Percentiles rank a stretch among this genome's conserved stretches.
These are phyloP conservation scores for Nebria ingens DNA, from an alignment of 1,140 invertebrate species.

Conservation along the genomic window DNA sequence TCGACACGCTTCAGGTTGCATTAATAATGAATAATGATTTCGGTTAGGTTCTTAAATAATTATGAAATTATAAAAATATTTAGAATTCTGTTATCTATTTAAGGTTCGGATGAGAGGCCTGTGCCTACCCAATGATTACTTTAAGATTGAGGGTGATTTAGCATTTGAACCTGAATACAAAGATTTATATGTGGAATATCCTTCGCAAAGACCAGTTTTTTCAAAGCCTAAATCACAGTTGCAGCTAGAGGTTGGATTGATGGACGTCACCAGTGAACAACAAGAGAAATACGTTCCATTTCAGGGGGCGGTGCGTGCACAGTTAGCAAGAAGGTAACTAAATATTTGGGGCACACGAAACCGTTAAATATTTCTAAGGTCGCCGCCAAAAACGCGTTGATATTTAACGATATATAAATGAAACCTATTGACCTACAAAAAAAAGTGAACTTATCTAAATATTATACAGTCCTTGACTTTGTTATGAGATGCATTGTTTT, in stretches of 20 bases:
- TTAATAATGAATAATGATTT: neutral
- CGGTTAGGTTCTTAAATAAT: constrained; percentile 1
- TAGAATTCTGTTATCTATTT: neutral
- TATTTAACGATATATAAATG: neutral
- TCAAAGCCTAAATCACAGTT: neutral
- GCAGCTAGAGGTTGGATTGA: neutral
- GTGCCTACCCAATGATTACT: constrained; percentile 13
- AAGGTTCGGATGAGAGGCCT: constrained; percentile 1
- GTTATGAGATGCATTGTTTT: too few species aligned
- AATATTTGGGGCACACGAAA: neutral
- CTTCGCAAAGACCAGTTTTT: constrained; percentile 9
- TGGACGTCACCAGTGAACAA: neutral
- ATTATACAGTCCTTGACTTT: too few species aligned
- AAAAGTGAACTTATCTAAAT: too few species aligned
- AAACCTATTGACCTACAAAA: neutral
- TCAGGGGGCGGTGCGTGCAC: neutral
- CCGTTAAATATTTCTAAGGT: neutral
- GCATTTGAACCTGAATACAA: constrained; percentile 19
- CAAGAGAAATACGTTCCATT: constrained; percentile 1
- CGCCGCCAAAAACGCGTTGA: neutral
- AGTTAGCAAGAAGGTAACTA: neutral
- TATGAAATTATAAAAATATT: neutral
- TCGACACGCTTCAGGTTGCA: too few species aligned
- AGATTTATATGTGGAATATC: constrained; percentile 17
- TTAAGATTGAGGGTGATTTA: constrained; percentile 18